phyloP scores from a whole-genome alignment of 2,888 invertebrate species.

The Doris montereyensis region DNA sequence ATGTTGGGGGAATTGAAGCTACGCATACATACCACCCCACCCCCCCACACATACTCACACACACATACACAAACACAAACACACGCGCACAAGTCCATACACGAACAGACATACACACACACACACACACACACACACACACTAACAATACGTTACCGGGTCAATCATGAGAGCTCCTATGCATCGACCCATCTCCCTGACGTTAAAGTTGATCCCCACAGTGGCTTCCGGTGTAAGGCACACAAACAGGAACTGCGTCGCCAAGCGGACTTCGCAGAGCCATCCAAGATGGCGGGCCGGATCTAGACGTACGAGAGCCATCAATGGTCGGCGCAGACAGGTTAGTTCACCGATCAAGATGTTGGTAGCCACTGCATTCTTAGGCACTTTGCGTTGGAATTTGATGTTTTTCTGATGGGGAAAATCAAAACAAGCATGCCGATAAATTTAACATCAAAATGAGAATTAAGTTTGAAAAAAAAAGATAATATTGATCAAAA shows the following conservation, averaged over 20 bases:
- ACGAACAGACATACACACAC: too few relatives aligned
- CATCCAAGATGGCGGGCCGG: slow-evolving; percentile 89
- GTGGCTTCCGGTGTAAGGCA: slow-evolving; percentile 83
- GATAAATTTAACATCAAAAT: too few relatives aligned
- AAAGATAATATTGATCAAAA: neutral
- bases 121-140: too few relatives aligned
- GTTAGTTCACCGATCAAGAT: slow-evolving; percentile 98
- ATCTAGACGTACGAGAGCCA: slow-evolving; percentile 17
- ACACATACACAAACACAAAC: too few relatives aligned
- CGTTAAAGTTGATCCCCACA: slow-evolving; percentile 68
- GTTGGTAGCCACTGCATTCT: slow-evolving; percentile 96
- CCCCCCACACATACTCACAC: too few relatives aligned
- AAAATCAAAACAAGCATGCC: slow-evolving; percentile 3
- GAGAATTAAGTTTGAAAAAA: too few relatives aligned
- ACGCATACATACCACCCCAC: too few relatives aligned
- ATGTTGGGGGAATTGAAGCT: too few relatives aligned
- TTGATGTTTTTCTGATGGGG: slow-evolving; percentile 50
- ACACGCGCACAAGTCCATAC: too few relatives aligned
- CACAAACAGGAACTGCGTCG: slow-evolving; percentile 79
- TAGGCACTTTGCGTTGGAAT: slow-evolving; percentile 87
- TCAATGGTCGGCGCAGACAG: slow-evolving; percentile 87
- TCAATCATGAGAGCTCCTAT: slow-evolving; percentile 95
- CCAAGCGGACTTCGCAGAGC: slow-evolving; percentile 89
- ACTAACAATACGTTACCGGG: too few relatives aligned
- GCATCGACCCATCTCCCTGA: slow-evolving; percentile 94